Evolutionary conservation across 2,113 vertebrate genomes (phyloP), one percentile per base, ranked within the genome.

Genomic region (Chlamydotis undulata): DNA sequence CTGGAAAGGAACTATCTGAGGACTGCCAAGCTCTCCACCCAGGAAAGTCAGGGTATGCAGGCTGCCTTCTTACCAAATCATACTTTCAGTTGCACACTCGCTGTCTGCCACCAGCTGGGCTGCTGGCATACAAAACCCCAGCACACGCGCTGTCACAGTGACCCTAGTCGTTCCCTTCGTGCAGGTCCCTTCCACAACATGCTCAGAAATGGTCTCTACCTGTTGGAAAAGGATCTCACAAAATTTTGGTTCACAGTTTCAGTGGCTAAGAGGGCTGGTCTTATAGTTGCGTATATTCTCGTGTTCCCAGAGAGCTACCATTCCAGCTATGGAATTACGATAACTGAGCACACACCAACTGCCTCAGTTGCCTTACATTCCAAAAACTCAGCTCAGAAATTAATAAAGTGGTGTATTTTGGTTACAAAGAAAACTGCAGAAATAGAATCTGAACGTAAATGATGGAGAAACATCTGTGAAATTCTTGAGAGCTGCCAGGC

Each of bases 11-110:
- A 53, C 31, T 24, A 0, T 6, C 24, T 6, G 55, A 75, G 43
- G 18, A 23, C 6, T 65, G 89, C 94, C 94, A 97, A 91, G 61
- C 41, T 87, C 89, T 80, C 74, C 84, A 78, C 89, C 77, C 89
- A 67, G 71, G 47, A 71, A 82, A 92, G 53, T 28, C 65, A 71
- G 84, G 63, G 53, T 26, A 43, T 57, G 71, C 50, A 74, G 60
- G 76, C 56, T 95, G 71, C 71, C 45, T 35, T 41, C 90, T n/a
- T 12, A 81, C 52, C 79, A 67, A 74, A n/a, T 4, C 84, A 9
- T 0, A 43, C 69, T 19, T 55, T 35, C 23, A 41, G 47, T 31
- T 80, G 28, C 80, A 47, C 49, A 37, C 2, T 50, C 77, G 45
- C 80, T 31, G 41, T 9, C 75, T 81, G 70, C 57, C 81, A 61